A percentile compares a stretch with the other conserved stretches of the same genome.
Evolutionary conservation across 2,888 invertebrate species (phyloP).

Genomic region (Zygothrica quintamaculata): DNA sequence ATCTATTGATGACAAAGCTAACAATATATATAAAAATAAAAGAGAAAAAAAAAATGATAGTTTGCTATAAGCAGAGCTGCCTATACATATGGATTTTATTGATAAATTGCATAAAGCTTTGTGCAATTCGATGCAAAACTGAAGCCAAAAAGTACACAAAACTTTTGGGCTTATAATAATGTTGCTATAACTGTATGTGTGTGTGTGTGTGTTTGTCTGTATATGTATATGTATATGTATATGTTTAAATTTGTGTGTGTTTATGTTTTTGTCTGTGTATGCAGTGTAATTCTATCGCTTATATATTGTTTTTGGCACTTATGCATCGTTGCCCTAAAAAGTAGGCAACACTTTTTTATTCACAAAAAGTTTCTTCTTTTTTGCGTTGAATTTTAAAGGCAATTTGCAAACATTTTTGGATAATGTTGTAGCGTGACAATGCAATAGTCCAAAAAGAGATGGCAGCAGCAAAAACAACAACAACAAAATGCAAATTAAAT

Average conservation of each 20-base stretch:
- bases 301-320: neutral
- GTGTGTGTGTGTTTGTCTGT: neutral
- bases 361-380: neutral
- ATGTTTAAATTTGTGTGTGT: neutral
- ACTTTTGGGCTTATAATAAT: constrained; percentile 12
- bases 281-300: neutral
- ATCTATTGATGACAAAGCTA: too few species aligned
- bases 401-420: neutral
- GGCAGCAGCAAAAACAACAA: constrained; percentile 8
- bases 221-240: neutral
- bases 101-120: too few species aligned
- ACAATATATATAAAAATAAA: too few species aligned
- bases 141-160: constrained; percentile 31
- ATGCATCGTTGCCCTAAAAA: constrained; percentile 23
- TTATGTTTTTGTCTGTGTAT: neutral
- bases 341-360: constrained; percentile 36
- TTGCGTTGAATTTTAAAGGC: neutral
- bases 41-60: too few species aligned
- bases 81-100: too few species aligned
- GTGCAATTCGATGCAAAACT: constrained; percentile 4
- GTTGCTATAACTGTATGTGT: neutral
- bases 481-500: constrained; percentile 64
- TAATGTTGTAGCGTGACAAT: neutral
- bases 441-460: constrained; percentile 3
- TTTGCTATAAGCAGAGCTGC: too few species aligned